A percentile compares a stretch with the other conserved stretches of the same genome.
Evolutionary conservation across 2,888 invertebrate species (phyloP).

Genomic region (Diarsia rubi): DNA sequence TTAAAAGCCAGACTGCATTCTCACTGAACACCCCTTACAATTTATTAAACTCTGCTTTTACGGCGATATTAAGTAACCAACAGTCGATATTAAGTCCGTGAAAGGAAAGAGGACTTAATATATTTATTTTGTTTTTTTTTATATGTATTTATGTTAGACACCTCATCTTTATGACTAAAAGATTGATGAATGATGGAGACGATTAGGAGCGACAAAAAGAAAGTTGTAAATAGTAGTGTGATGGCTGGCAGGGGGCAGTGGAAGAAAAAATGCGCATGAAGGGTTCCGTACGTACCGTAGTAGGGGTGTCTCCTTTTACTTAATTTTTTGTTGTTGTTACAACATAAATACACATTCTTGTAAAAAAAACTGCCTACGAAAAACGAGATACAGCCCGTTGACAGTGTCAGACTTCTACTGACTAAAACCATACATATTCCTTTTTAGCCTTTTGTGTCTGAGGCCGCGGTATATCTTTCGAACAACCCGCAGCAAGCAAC

Average conservation of each 20-base stretch:
- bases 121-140: neutral
- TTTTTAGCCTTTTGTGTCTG: too few relatives aligned
- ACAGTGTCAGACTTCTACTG: too few relatives aligned
- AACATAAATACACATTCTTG: too few relatives aligned
- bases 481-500: too few relatives aligned
- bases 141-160: neutral
- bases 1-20: conserved; percentile 34
- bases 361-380: too few relatives aligned
- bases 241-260: neutral
- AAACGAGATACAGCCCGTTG: too few relatives aligned
- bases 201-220: neutral
- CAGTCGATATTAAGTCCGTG: conserved; percentile 1
- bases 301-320: too few relatives aligned
- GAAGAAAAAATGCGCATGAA: too few relatives aligned
- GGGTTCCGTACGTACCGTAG: too few relatives aligned
- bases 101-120: neutral
- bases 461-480: too few relatives aligned
- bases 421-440: too few relatives aligned
- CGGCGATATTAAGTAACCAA: conserved; percentile 33
- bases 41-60: conserved; percentile 28
- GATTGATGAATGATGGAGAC: neutral
- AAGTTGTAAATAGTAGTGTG: neutral
- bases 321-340: too few relatives aligned
- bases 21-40: conserved; percentile 23
- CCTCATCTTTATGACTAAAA: neutral